Evolutionary conservation across 2,888 invertebrate species (phyloP), one percentile per base, ranked within the genome.

Genomic region (Ptilodon capucinus): DNA sequence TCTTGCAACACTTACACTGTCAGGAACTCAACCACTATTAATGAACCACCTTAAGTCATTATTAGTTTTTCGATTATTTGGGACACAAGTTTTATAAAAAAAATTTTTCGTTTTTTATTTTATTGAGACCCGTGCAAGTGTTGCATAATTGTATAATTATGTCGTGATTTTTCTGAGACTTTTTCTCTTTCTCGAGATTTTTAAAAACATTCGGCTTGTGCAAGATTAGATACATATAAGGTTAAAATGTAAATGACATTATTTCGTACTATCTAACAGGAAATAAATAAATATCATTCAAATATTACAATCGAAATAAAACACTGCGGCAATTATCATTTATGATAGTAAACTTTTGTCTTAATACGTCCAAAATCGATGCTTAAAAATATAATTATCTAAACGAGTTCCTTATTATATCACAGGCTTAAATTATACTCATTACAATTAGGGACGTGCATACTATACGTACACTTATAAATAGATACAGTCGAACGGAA

Each of bases 351-450:
- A n/a, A 57, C 63, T 75, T 74, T 73, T 68, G 67, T 71, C 72
- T 72, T 70, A 71, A 68, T 69, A 68, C 71, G 61, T 75, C 71
- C 71, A 69, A 66, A 61, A 74, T 71, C 71, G 74, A 76, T 76
- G 72, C 78, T 82, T 86, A 84, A 81, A 78, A 79, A 72, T 74
- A 77, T 76, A 74, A n/a, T 69, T 76, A 73, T 72, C 84, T 88
- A 88, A 85, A 86, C 79, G 71, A 83, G 77, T 81, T 81, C 83
- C 84, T 85, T 87, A 86, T 57, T 81, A 85, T 90, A 91, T 91
- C 91, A 91, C 91, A 91, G 90, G 89, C 90, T 90, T 90, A 90
- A 88, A 88, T 81, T 82, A 90, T 87, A 88, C 74, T 78, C 74
- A 77, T 85, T 88, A 88, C 69, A 64, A 76, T 83, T 78, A 86